These are phyloP conservation scores for Meta bourneti DNA, from an alignment of 2,888 invertebrate genomes.

Conservation along the genomic window DNA sequence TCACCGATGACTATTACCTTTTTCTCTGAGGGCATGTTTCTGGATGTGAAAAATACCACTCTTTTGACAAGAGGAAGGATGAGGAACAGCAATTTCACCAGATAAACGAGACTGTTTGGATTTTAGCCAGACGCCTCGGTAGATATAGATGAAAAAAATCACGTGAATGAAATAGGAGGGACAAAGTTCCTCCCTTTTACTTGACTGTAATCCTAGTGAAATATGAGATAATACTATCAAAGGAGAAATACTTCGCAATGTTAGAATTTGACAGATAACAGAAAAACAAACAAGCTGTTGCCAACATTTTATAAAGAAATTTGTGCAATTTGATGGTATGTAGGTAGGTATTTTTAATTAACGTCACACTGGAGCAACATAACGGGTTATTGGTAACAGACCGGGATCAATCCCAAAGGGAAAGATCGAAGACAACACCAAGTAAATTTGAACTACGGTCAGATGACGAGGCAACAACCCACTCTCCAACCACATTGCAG, in stretches of 20 bases:
- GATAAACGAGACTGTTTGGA: neutral
- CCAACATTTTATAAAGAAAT: too few relatives aligned
- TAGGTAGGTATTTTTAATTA: too few relatives aligned
- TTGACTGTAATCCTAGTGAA: neutral
- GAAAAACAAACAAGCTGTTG: too few relatives aligned
- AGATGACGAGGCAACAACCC: too few relatives aligned
- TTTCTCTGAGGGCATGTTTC: neutral
- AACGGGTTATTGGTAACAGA: too few relatives aligned
- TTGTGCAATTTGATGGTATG: too few relatives aligned
- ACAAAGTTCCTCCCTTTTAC: neutral
- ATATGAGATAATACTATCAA: neutral
- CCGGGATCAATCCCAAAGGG: too few relatives aligned
- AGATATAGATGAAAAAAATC: neutral
- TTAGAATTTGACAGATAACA: too few relatives aligned
- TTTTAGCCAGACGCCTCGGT: neutral
- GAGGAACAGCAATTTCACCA: neutral
- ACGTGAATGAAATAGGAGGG: neutral
- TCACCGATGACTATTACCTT: slow-evolving; percentile 40
- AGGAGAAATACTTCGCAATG: neutral
- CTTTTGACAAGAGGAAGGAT: neutral
- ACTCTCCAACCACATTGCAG: too few relatives aligned
- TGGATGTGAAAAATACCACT: neutral
- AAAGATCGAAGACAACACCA: too few relatives aligned
- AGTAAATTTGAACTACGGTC: too few relatives aligned
- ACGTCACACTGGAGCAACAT: too few relatives aligned